phyloP scores from a whole-genome alignment of 2,797 vertebrate genomes.

The Sciurus vulgaris region DNA sequence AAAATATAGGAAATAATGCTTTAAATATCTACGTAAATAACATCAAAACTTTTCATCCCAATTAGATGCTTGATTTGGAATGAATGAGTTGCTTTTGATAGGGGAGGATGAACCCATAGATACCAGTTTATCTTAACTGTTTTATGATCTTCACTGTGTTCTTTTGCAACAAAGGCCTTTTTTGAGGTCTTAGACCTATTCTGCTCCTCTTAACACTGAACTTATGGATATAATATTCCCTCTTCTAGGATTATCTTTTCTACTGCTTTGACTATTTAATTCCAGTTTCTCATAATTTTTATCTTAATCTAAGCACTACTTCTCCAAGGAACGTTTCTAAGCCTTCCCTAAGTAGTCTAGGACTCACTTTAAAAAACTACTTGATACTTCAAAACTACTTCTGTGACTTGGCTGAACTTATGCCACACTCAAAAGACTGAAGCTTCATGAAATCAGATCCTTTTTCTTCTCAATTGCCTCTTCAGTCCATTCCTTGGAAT shows the following conservation, averaged over 20 bases:
- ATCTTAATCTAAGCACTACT: neutral
- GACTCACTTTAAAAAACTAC: neutral
- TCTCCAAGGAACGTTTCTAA: neutral
- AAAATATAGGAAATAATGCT: neutral
- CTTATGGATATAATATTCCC: neutral
- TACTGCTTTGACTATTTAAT: neutral
- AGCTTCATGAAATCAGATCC: neutral
- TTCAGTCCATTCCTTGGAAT: neutral
- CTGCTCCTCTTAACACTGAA: neutral
- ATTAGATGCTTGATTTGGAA: neutral
- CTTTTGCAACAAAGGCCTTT: neutral
- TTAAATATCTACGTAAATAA: neutral
- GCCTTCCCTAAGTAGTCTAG: neutral
- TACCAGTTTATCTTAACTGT: neutral
- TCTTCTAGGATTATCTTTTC: neutral
- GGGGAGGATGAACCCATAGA: neutral
- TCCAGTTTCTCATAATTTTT: neutral
- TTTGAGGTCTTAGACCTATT: neutral
- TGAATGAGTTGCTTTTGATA: neutral
- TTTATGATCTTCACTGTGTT: neutral
- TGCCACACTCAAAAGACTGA: fast-evolving
- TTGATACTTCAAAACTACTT: neutral
- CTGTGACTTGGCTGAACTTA: neutral
- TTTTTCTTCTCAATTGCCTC: neutral
- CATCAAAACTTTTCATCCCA: neutral